Base-by-base conservation (phyloP, 1,140 invertebrate genomes). In the Palaemon carinicauda region DNA sequence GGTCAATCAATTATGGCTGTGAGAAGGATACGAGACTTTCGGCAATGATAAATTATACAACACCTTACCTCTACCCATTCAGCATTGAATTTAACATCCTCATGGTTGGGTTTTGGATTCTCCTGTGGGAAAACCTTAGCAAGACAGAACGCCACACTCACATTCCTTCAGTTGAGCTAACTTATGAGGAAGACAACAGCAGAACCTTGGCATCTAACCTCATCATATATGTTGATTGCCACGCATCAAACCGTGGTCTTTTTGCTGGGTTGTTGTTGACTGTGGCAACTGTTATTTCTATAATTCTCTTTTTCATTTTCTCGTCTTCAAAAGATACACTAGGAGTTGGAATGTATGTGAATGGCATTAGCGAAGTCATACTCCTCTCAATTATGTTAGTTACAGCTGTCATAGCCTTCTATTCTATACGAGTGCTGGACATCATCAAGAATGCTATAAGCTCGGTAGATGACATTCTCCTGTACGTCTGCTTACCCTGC, bases 11-110 rank as follows among this genome's bases (percentile, higher is more conserved):
- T 83, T 89, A 86, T 51, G 89, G 89, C 12, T 89, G 89, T 50
- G 87, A 85, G 41, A 89, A 87, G 79, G 83, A 87, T 31, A 89
- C 89, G 3, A 89, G 92, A 3, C 93, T 95, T 41, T 92, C 93
- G 85, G 92, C 93, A 89, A 88, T 91, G 80, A 90, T 91, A 69
- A 90, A 91, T 71, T 88, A 93, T 90, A 92, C 94, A 87, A 94
- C 94, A 4, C 94, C 94, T 0, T 95, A 95, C 90, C 91, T 95
- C 17, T 95, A 95, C 90, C 95, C 95, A 5, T 95, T 95, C 91
- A 94, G 93, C 87, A 95, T 95, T 27, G 95, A 95, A 91, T 95
- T 94, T 90, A 95, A 94, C 90, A 95, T 95, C 90, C 92, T 95
- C 56, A 93, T 95, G 93, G 94, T 95, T 87, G 95, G 94, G 4